A percentile compares a stretch with the other conserved stretches of the same genome.
Conservation (phyloP, 1,140 invertebrate species). For the Leptinotarsa texana region DNA sequence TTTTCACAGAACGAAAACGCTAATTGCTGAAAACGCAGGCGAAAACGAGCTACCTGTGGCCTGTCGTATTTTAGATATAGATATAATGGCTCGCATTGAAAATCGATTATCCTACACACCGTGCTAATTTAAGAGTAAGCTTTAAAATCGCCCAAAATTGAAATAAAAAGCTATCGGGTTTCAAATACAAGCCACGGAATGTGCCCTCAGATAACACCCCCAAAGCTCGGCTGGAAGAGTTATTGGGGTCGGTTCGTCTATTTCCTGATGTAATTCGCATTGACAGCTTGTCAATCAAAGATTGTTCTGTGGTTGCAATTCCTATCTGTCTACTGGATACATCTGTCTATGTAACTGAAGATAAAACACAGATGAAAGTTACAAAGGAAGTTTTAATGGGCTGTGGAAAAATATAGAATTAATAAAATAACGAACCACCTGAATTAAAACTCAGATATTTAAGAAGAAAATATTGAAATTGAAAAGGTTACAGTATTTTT, state of each 20-base stretch:
- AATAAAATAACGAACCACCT: no score
- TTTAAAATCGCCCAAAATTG: constrained; percentile 51
- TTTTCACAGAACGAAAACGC: background rate
- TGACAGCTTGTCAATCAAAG: background rate
- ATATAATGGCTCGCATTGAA: constrained; percentile 47
- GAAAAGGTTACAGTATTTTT: no score
- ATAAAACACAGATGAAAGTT: no score
- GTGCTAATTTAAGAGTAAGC: constrained; percentile 50
- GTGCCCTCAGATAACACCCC: constrained; percentile 38
- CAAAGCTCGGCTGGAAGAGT: constrained; percentile 41
- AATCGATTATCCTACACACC: constrained; percentile 49
- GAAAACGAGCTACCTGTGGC: constrained; percentile 43
- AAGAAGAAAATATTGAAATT: no score
- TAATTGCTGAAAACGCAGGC: background rate
- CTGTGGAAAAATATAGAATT: no score
- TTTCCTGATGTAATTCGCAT: constrained; percentile 30
- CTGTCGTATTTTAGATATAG: constrained; percentile 39
- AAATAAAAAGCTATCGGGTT: constrained; percentile 50
- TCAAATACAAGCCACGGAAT: constrained; percentile 46
- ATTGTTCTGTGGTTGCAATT: no score
- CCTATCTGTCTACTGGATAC: no score
- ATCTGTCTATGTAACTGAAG: no score
- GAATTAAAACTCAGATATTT: no score
- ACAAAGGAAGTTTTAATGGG: no score
- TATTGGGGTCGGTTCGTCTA: constrained; percentile 38